Conservation (phyloP, 2,113 vertebrate genomes). For the Callipepla californica region DNA sequence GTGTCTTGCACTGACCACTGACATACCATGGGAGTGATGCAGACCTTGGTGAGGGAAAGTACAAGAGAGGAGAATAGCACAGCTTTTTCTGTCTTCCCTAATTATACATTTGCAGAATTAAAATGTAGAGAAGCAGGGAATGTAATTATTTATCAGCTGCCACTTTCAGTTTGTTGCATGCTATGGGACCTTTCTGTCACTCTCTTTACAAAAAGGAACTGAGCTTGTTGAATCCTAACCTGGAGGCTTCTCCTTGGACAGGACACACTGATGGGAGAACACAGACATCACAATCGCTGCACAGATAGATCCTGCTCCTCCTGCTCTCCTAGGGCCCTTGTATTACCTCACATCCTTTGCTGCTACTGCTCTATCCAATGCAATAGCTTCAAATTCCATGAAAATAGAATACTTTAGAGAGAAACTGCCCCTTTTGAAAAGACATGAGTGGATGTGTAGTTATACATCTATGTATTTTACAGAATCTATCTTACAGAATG, state of each 20-base stretch:
- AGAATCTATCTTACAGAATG: background rate
- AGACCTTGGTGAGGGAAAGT: background rate
- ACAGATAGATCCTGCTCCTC: background rate
- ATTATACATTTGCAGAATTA: background rate
- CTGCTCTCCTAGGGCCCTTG: background rate
- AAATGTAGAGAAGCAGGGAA: background rate
- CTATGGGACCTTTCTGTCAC: background rate
- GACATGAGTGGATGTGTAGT: background rate
- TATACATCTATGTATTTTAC: background rate
- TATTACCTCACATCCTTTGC: background rate
- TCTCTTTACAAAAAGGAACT: background rate
- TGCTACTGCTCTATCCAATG: background rate
- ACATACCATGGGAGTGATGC: background rate
- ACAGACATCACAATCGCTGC: background rate
- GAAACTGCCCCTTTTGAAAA: background rate
- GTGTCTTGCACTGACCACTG: constrained; percentile 20
- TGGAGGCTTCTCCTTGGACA: rapidly evolving
- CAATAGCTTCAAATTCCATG: background rate
- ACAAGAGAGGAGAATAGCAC: background rate
- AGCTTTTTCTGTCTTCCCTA: background rate
- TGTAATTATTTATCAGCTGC: background rate
- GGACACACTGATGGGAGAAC: background rate
- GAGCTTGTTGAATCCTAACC: background rate
- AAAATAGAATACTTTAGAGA: background rate
- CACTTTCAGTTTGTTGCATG: background rate